Evolutionary conservation across 2,888 invertebrate species (phyloP).

Genomic region (Embidobia sp.): DNA sequence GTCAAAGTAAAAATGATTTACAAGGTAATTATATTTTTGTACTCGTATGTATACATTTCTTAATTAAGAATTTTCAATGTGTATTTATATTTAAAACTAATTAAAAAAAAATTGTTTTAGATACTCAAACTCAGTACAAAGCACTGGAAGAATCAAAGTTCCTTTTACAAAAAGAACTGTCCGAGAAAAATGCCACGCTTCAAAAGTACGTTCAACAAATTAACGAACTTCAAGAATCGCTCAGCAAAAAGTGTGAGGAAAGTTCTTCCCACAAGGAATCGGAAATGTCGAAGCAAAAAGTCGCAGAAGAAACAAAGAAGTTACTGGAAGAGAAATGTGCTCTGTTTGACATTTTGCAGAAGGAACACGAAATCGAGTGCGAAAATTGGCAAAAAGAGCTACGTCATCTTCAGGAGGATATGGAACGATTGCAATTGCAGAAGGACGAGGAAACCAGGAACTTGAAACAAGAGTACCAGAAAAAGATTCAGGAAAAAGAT

Average conservation of each 20-base stretch:
- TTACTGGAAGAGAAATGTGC: constrained; percentile 76
- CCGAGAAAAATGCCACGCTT: constrained; percentile 73
- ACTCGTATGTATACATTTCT: no score
- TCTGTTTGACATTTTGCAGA: constrained; percentile 78
- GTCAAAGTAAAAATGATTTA: constrained; percentile 64
- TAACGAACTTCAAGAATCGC: constrained; percentile 69
- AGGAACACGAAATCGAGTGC: constrained; percentile 72
- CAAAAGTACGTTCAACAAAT: constrained; percentile 77
- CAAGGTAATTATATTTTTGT: constrained; percentile 65
- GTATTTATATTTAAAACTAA: no score
- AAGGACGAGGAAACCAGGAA: constrained; percentile 81
- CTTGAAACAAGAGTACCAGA: constrained; percentile 82
- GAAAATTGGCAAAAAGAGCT: constrained; percentile 74
- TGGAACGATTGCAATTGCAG: constrained; percentile 80
- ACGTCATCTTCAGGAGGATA: constrained; percentile 71
- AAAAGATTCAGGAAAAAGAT: constrained; percentile 83
- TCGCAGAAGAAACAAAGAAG: constrained; percentile 77
- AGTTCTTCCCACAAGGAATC: constrained; percentile 69
- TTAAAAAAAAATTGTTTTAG: no score
- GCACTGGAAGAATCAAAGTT: constrained; percentile 77
- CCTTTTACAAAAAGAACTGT: constrained; percentile 77
- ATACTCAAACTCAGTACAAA: constrained; percentile 28
- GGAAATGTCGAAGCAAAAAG: constrained; percentile 74
- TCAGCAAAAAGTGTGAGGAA: constrained; percentile 73
- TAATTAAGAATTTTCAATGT: no score